Conservation (phyloP, 1,140 invertebrate species). For the Muscidifurax raptorellus region DNA sequence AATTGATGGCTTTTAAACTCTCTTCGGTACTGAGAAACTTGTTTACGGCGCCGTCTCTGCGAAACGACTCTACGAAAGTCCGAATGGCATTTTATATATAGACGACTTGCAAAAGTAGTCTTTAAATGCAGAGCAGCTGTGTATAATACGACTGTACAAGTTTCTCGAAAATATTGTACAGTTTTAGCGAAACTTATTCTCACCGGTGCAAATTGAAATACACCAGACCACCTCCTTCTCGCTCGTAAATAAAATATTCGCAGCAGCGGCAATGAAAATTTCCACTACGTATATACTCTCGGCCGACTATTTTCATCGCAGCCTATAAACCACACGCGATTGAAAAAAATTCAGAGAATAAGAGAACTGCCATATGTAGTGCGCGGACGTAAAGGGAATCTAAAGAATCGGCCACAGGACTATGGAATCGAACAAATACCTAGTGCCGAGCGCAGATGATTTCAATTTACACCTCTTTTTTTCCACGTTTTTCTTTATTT, state of each 20-base stretch:
- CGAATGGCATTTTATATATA: too few relatives aligned
- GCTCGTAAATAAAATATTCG: not conserved
- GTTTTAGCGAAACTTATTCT: not conserved
- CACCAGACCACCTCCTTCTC: not conserved
- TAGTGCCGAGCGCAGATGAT: not conserved
- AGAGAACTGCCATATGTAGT: not conserved
- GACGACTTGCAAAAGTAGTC: too few relatives aligned
- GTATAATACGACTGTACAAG: too few relatives aligned
- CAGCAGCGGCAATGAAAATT: not conserved
- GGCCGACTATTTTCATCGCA: not conserved
- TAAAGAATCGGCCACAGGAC: not conserved
- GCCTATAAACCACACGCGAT: not conserved
- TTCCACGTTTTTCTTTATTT: not conserved
- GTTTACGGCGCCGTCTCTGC: not conserved
- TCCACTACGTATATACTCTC: not conserved
- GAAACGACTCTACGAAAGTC: too few relatives aligned
- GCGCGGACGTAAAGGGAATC: not conserved
- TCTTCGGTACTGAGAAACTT: not conserved
- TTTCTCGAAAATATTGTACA: not conserved
- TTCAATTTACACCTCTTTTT: constrained; percentile 27
- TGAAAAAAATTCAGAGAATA: not conserved
- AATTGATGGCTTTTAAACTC: constrained; percentile 17
- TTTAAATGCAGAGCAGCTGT: too few relatives aligned
- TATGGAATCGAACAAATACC: not conserved
- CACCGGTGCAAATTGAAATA: not conserved